phyloP scores from a whole-genome alignment of 1,140 invertebrate genomes.

The Drosophila orena region DNA sequence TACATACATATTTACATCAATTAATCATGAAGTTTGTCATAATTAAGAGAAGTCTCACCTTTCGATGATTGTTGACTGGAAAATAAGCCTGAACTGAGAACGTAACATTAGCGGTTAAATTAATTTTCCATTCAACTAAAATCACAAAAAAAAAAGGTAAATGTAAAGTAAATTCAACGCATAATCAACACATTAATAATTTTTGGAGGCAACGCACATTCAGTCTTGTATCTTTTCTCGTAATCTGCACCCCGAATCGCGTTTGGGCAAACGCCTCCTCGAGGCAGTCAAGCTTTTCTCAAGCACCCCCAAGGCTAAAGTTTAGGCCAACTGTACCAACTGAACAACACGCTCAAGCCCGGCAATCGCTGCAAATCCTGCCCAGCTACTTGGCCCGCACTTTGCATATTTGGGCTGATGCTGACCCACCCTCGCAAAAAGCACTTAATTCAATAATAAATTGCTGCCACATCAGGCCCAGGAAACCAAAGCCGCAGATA shows the following conservation, averaged over 20 bases:
- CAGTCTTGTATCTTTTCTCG: constrained; percentile 16
- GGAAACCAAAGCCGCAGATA: constrained; percentile 62
- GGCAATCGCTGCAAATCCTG: constrained; percentile 39
- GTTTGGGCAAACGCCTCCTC: constrained; percentile 52
- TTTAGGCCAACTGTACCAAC: constrained; percentile 63
- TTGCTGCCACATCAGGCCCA: constrained; percentile 57
- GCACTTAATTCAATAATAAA: constrained; percentile 83
- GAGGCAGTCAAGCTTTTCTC: constrained; percentile 39
- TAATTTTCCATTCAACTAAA: too few species aligned
- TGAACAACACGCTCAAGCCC: constrained; percentile 68
- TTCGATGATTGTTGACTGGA: too few species aligned
- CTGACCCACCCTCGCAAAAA: constrained; percentile 54
- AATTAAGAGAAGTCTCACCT: too few species aligned
- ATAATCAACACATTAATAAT: too few species aligned
- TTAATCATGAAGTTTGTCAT: too few species aligned
- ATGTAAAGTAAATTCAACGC: too few species aligned
- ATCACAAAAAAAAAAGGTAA: too few species aligned
- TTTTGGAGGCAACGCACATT: constrained; percentile 1
- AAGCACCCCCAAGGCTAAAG: constrained; percentile 46
- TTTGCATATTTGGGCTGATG: constrained; percentile 67
- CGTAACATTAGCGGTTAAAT: too few species aligned
- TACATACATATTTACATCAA: too few species aligned
- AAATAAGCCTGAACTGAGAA: too few species aligned
- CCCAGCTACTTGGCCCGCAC: constrained; percentile 38
- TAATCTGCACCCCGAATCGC: constrained; percentile 32